phyloP scores from a whole-genome alignment of 1,140 invertebrate species.

The Platorchestia sp. region DNA sequence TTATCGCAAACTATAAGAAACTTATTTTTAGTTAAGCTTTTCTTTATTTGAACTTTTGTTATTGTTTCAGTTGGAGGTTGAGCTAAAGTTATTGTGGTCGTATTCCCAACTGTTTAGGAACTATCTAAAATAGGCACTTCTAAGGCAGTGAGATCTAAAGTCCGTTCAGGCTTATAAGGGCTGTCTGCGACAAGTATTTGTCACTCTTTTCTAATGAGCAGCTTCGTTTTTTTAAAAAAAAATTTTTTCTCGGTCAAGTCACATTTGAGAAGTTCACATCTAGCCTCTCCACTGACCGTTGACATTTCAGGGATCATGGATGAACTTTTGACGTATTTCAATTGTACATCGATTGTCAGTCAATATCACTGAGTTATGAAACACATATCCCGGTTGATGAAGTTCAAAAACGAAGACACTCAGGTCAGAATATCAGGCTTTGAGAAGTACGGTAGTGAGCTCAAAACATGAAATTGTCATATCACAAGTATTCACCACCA shows the following conservation, averaged over 20 bases:
- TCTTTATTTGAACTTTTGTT: no score
- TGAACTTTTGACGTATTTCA: background rate
- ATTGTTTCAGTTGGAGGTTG: no score
- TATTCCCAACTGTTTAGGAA: no score
- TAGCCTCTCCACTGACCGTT: background rate
- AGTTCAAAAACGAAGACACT: background rate
- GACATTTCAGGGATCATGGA: background rate
- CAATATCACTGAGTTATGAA: background rate
- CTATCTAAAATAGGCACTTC: no score
- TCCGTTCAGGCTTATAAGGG: no score
- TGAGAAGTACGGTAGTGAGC: background rate
- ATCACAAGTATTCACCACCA: background rate
- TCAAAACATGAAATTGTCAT: background rate
- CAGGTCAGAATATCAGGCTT: background rate
- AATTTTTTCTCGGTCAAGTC: background rate
- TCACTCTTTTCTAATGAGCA: background rate
- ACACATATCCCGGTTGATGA: background rate
- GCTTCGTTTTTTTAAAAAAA: background rate
- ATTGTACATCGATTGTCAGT: background rate
- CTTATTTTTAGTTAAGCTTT: no score
- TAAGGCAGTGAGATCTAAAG: no score
- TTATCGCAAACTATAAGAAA: no score
- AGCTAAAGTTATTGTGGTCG: no score
- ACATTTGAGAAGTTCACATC: background rate
- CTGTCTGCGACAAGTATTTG: no score